Percentiles rank a stretch among this genome's conserved stretches.
Evolutionary conservation across 2,113 vertebrate genomes (phyloP).

Genomic region (Vanacampus margaritifer): DNA sequence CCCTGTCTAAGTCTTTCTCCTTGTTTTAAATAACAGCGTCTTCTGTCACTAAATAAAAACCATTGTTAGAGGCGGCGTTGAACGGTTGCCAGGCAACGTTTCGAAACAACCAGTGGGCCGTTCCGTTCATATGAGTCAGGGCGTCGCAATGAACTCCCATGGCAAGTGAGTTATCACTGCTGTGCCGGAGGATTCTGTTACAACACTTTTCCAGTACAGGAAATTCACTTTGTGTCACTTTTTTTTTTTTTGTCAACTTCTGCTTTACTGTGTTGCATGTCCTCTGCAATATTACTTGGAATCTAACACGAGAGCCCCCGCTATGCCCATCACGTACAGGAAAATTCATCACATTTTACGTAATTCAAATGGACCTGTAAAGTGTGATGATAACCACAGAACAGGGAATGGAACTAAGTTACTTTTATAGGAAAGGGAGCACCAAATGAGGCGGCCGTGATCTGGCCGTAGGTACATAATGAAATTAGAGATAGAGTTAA

Average conservation of each 20-base stretch:
- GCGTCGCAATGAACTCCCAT: not conserved
- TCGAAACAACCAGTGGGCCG: conserved; percentile 26
- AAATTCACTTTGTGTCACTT: not conserved
- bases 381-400: too few species aligned
- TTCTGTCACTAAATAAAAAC: conserved; percentile 18
- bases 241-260: not conserved
- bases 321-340: not conserved
- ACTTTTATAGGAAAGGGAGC: too few species aligned
- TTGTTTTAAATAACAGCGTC: conserved; percentile 7
- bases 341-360: not conserved
- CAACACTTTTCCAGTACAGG: conserved; percentile 1
- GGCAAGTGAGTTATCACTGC: not conserved
- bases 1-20: not conserved
- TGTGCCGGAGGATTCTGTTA: conserved; percentile 17
- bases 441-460: too few species aligned
- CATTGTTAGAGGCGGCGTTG: conserved; percentile 29
- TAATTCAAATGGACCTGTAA: not conserved
- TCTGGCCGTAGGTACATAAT: too few species aligned
- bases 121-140: not conserved
- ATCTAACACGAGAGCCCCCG: not conserved
- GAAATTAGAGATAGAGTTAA: too few species aligned
- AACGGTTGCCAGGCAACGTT: conserved; percentile 24
- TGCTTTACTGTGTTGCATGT: not conserved
- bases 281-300: not conserved
- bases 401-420: too few species aligned